These are phyloP conservation scores for Ophonus ardosiacus DNA, from an alignment of 2,888 invertebrate genomes.

Conservation along the genomic window DNA sequence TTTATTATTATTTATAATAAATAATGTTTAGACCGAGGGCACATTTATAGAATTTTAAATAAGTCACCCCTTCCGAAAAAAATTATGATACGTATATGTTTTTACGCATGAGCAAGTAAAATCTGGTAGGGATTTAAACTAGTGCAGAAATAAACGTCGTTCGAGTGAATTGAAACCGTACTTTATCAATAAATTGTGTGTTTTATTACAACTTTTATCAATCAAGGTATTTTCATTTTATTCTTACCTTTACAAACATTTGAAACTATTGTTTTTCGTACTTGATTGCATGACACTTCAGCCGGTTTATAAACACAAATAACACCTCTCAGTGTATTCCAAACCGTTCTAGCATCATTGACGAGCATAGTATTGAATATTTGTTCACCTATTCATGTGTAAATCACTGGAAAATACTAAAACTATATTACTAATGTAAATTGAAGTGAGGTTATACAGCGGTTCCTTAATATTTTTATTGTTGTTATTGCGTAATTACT, in stretches of 20 bases:
- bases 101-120: constrained; percentile 36
- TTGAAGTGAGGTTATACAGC: constrained; percentile 22
- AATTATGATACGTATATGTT: constrained; percentile 16
- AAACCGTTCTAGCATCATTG: constrained; percentile 79
- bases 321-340: constrained; percentile 84
- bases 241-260: constrained; percentile 84
- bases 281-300: constrained; percentile 77
- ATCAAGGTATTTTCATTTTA: constrained; percentile 16
- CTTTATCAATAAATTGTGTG: neutral
- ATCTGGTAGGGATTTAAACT: neutral
- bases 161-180: neutral
- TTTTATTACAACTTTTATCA: neutral
- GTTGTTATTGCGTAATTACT: constrained; percentile 28
- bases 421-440: neutral
- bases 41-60: too few relatives aligned
- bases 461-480: neutral
- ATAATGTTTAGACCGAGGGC: too few relatives aligned
- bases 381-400: neutral
- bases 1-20: too few relatives aligned
- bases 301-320: constrained; percentile 89
- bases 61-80: neutral
- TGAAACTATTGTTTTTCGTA: constrained; percentile 79
- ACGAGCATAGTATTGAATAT: constrained; percentile 72
- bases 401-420: neutral
- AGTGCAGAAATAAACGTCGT: constrained; percentile 27